Percentiles rank a stretch among this genome's conserved stretches.
Evolutionary conservation across 1,140 invertebrate genomes (phyloP).

Genomic region (Oedothorax gibbosus): DNA sequence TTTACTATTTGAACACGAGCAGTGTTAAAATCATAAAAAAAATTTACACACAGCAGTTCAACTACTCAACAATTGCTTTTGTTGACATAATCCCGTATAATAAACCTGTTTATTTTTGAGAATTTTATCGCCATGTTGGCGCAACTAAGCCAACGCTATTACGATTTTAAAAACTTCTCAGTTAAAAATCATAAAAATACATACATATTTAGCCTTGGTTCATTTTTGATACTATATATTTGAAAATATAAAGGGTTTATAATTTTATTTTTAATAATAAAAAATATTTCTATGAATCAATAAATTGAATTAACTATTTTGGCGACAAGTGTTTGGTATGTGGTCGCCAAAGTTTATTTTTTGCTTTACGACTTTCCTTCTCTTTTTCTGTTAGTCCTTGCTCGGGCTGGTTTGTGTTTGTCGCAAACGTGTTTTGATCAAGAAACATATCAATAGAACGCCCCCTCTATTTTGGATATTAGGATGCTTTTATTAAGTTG

Average conservation of each 20-base stretch:
- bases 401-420: constrained; percentile 1
- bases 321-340: not conserved
- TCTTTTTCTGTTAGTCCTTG: constrained; percentile 27
- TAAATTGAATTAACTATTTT: not conserved
- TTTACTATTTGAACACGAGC: too few relatives aligned
- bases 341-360: not conserved
- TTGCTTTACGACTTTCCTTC: not conserved
- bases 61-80: constrained; percentile 27
- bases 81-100: constrained; percentile 36
- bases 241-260: not conserved
- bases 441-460: constrained; percentile 15
- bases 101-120: not conserved
- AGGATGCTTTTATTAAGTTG: too few relatives aligned
- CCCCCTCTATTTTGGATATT: constrained; percentile 2
- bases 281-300: not conserved
- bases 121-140: not conserved
- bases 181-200: too few relatives aligned
- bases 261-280: not conserved
- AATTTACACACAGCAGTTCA: not conserved
- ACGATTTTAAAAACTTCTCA: too few relatives aligned
- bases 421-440: constrained; percentile 27
- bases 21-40: too few relatives aligned
- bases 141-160: not conserved
- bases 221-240: not conserved
- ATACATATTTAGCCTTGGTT: too few relatives aligned